Evolutionary conservation across 2,797 vertebrate species (phyloP), one percentile per base, ranked within the genome.

Genomic region (Iguana delicatissima): DNA sequence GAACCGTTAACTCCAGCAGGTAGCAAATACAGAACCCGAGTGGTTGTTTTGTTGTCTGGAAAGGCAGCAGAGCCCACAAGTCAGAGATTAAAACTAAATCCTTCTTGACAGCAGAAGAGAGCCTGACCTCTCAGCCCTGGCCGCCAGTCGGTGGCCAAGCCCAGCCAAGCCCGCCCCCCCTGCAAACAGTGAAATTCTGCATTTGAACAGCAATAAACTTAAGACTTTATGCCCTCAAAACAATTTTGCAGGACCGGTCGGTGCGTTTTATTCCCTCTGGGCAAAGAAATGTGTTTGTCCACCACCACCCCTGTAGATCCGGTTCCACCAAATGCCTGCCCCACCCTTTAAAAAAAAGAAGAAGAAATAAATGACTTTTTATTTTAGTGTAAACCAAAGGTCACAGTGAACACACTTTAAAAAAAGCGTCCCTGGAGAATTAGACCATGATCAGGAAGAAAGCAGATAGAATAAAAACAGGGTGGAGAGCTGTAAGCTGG

Each of bases 321-420:
- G 55, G 20, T 67, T 64, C 62, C 38, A 46, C 82, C 26, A 29
- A 73, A 16, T 42, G 29, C 57, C 42, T 22, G 6, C 64, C 72
- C 13, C 18, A 38, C 26, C 76, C 10, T 24, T 55, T 69, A 24
- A 77, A 59, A 46, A 59, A 26, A 24, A 18, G 24, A 32, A 50
- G 55, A 64, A 50, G 74, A 29, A 50, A 67, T 24, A 29, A 50
- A 67, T 24, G 64, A 67, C 64, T 9, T 64, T 76, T 76, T 89
- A 26, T 76, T 84, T 76, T 81, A 84, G 8, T 18, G 55, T 84
- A 76, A 89, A 84, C 38, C 72, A 76, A 89, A 89, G 69, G 88
- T 74, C 69, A 85, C 16, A 74, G 50, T 13, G 22, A 85, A 73
- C 4, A 29, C 20, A 14, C 4, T 42, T 35, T 42, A 38, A 26